Base-by-base conservation (phyloP, 2,113 vertebrate species). In the Lathamus discolor region DNA sequence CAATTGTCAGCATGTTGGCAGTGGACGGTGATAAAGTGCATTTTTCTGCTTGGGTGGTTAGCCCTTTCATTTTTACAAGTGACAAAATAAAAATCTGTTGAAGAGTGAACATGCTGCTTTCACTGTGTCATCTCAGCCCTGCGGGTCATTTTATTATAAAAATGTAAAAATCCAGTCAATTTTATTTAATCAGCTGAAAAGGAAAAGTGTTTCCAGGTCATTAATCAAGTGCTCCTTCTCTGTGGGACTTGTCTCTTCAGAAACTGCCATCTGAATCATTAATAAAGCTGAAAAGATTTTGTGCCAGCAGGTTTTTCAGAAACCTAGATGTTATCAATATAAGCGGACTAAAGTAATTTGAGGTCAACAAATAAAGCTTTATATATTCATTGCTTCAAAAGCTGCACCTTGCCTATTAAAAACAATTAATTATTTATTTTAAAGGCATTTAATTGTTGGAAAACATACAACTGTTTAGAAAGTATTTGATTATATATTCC, bases 101-200 rank as follows among this genome's bases (percentile, higher is more conserved):
- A 97, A 98, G 98, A 98, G 98, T 98, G 98, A 98, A 98, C 98
- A 98, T 97, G 98, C 98, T 98, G 98, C 98, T 98, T 98, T 98
- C 98, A 98, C 98, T 98, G 98, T 98, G 98, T 98, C 98, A 98
- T 98, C 97, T 98, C 97, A 98, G 98, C 98, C 97, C 97, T 97
- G 98, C 97, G 35, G 98, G 98, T 99, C 98, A 99, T 98, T 99
- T 99, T 99, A 99, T 99, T 98, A 99, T 98, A 99, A 99, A 98
- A 99, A 99, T 98, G 98, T 98, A 98, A 99, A 99, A 99, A 99
- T 99, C 98, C 97, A 98, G 98, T 99, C 98, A 98, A 98, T 99
- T 99, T 99, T 99, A 99, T 99, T 99, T 99, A 99, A 99, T 99
- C 99, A 99, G 98, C 98, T 99, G 99, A 99, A 99, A 99, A 99